A percentile compares a stretch with the other conserved stretches of the same genome.
These are phyloP conservation scores for Poeciliopsis retropinna DNA, from an alignment of 2,113 vertebrate species.

Conservation along the genomic window DNA sequence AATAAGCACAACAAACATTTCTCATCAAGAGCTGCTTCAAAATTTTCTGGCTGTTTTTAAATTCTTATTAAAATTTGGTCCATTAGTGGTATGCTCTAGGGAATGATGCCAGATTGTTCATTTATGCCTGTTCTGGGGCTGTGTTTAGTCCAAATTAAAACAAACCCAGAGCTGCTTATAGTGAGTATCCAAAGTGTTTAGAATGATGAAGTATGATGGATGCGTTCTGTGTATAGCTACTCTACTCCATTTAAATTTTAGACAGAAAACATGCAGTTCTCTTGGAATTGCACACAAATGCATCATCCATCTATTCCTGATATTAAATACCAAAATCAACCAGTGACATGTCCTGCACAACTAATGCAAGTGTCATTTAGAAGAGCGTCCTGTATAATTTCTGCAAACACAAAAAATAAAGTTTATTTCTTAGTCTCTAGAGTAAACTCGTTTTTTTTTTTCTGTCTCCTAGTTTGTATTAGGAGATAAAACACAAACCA, in stretches of 20 bases:
- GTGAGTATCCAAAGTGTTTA: neutral
- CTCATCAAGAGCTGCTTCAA: neutral
- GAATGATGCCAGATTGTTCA: neutral
- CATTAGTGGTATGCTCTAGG: slow-evolving; percentile 33
- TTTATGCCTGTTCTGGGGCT: neutral
- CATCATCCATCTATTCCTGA: neutral
- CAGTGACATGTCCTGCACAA: neutral
- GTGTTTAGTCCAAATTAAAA: neutral
- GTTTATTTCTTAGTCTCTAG: no score
- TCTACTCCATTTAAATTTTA: neutral
- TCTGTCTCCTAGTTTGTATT: no score
- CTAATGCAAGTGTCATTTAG: neutral
- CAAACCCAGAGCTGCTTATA: neutral
- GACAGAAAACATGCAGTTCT: neutral
- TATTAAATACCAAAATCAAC: neutral
- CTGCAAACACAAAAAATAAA: neutral
- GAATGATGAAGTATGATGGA: neutral
- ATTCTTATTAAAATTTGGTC: slow-evolving; percentile 26
- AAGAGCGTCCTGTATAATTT: no score
- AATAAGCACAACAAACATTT: slow-evolving; percentile 6
- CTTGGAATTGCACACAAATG: neutral
- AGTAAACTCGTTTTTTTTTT: no score
- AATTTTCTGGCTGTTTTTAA: neutral
- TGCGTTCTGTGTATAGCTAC: neutral
- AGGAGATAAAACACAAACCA: no score